These are phyloP conservation scores for Marmota flaviventris DNA, from an alignment of 2,113 vertebrate genomes.

Conservation along the genomic window DNA sequence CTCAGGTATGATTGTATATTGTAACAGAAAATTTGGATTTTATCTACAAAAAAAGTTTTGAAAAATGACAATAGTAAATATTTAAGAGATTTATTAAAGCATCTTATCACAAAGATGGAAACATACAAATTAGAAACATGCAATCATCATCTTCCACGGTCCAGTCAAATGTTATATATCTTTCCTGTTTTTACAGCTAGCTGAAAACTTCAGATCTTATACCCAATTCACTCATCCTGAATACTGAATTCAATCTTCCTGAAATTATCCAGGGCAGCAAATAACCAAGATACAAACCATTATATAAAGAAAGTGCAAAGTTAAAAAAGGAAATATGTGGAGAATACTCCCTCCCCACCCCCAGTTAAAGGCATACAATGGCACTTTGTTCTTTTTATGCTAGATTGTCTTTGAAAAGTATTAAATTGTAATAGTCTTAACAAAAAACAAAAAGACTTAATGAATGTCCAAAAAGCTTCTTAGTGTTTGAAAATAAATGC, in stretches of 20 bases:
- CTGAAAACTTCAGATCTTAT: conserved; percentile 70
- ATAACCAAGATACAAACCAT: conserved; percentile 65
- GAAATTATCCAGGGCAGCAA: conserved; percentile 65
- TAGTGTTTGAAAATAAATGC: conserved; percentile 87
- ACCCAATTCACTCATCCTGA: conserved; percentile 69
- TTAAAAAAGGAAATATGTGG: conserved; percentile 80
- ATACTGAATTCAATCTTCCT: conserved; percentile 80
- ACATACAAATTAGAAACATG: conserved; percentile 88
- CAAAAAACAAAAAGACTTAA: conserved; percentile 72
- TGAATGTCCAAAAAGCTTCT: conserved; percentile 83
- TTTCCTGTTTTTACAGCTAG: conserved; percentile 79
- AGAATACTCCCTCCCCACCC: conserved; percentile 72
- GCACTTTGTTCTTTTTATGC: conserved; percentile 80
- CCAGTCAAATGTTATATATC: conserved; percentile 64
- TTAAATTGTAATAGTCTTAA: conserved; percentile 78
- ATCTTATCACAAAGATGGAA: conserved; percentile 88
- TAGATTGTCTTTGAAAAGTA: conserved; percentile 87
- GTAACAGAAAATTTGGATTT: background rate
- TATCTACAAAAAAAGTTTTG: background rate
- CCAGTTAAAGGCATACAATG: conserved; percentile 82
- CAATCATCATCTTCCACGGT: conserved; percentile 81
- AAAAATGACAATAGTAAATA: conserved; percentile 51
- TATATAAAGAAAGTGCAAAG: conserved; percentile 87
- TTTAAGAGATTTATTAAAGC: conserved; percentile 91
- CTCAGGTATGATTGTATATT: background rate